These are phyloP conservation scores for Herminia tarsipennalis DNA, from an alignment of 2,888 invertebrate species.

Conservation along the genomic window DNA sequence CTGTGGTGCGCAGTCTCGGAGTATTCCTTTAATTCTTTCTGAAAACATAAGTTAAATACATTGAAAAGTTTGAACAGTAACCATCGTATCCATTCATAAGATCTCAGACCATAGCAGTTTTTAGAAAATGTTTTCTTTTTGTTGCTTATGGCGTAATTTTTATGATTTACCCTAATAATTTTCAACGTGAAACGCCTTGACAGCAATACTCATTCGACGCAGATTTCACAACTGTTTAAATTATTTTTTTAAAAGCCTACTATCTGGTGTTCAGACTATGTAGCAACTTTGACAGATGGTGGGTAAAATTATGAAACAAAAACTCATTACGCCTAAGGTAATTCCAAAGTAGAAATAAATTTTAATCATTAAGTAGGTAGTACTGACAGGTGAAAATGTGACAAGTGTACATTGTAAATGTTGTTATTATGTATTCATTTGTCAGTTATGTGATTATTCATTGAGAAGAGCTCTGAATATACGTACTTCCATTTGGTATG, in stretches of 20 bases:
- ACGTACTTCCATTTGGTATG: constrained; percentile 89
- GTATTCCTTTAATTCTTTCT: constrained; percentile 86
- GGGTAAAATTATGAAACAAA: constrained; percentile 1
- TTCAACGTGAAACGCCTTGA: constrained; percentile 23
- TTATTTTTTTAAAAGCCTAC: constrained; percentile 3
- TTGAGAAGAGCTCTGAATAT: too few species aligned
- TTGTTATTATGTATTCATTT: too few species aligned
- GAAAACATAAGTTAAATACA: constrained; percentile 45
- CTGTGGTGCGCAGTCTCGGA: constrained; percentile 91
- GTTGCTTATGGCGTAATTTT: background rate
- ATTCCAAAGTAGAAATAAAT: background rate
- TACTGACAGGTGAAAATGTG: too few species aligned
- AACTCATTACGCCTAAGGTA: constrained; percentile 2
- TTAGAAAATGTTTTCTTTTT: background rate
- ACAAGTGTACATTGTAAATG: too few species aligned
- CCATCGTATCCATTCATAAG: too few species aligned
- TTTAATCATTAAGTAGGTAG: too few species aligned
- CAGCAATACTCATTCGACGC: constrained; percentile 5
- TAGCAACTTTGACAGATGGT: background rate
- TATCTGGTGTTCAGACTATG: background rate
- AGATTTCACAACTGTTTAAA: constrained; percentile 2
- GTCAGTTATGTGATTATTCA: too few species aligned
- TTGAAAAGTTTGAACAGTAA: too few species aligned
- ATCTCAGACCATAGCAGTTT: too few species aligned
- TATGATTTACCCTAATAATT: constrained; percentile 16